phyloP scores from a whole-genome alignment of 2,888 invertebrate species.

The Pediacus dermestoides region DNA sequence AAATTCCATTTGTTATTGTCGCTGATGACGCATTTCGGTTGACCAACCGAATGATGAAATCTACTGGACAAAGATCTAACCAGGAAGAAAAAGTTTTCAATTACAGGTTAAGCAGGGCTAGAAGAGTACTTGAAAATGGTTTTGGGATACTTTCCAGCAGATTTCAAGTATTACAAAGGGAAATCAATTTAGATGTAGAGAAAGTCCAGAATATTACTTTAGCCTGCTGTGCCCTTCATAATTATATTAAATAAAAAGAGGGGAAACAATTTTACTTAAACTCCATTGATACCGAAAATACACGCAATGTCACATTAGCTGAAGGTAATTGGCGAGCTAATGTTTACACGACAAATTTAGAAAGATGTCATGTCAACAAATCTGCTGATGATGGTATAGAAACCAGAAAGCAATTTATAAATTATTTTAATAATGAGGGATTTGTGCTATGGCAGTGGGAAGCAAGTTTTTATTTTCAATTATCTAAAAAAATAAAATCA shows the following conservation, averaged over 20 bases:
- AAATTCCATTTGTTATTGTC: conserved; percentile 8
- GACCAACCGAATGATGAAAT: conserved; percentile 21
- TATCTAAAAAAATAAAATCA: too few species aligned
- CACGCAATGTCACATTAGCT: background rate
- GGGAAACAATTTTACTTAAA: conserved; percentile 7
- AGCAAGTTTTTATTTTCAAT: background rate
- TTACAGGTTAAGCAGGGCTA: conserved; percentile 16
- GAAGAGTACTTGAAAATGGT: conserved; percentile 21
- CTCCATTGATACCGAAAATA: conserved; percentile 8
- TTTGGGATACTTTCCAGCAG: conserved; percentile 21
- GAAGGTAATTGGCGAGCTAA: conserved; percentile 7
- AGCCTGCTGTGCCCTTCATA: conserved; percentile 11
- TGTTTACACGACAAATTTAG: conserved; percentile 9
- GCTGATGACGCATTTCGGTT: conserved; percentile 17
- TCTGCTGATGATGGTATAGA: background rate
- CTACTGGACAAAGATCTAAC: conserved; percentile 13
- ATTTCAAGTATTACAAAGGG: conserved; percentile 7
- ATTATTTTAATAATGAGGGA: conserved; percentile 3
- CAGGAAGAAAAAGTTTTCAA: conserved; percentile 22
- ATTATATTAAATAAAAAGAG: conserved; percentile 11
- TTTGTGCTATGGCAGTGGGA: conserved; percentile 5
- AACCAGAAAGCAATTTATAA: background rate
- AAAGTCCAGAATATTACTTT: conserved; percentile 11
- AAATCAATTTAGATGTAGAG: conserved; percentile 9
- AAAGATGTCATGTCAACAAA: conserved; percentile 2